Percentiles rank a stretch among this genome's conserved stretches.
Evolutionary conservation across 2,888 invertebrate species (phyloP).

Genomic region (Spialia ferax): DNA sequence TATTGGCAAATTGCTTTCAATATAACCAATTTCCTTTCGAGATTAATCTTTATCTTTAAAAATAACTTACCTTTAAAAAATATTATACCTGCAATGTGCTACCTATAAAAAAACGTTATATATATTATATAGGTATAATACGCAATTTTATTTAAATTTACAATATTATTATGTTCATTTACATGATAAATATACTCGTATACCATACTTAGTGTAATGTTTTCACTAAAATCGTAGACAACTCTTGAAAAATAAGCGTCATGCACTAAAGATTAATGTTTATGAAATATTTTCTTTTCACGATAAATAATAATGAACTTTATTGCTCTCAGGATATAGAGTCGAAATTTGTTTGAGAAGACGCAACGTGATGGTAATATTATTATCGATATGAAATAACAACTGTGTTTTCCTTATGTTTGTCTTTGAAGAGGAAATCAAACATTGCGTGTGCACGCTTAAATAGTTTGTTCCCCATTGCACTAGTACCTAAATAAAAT

Average conservation of each 20-base stretch:
- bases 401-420: slow-evolving; percentile 79
- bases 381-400: slow-evolving; percentile 56
- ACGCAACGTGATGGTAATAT: slow-evolving; percentile 23
- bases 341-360: slow-evolving; percentile 47
- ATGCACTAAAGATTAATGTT: slow-evolving; percentile 53
- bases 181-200: not conserved
- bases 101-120: no score
- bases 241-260: slow-evolving; percentile 61
- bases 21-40: not conserved
- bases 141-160: not conserved
- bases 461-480: slow-evolving; percentile 1
- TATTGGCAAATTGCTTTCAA: not conserved
- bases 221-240: slow-evolving; percentile 35
- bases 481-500: not conserved
- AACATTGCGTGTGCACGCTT: slow-evolving; percentile 62
- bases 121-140: no score
- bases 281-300: slow-evolving; percentile 1
- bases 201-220: no score
- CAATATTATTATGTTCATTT: no score
- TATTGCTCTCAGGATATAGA: slow-evolving; percentile 44
- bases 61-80: no score
- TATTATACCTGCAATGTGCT: no score
- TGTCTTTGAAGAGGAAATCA: slow-evolving; percentile 80
- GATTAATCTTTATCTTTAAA: not conserved
- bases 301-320: slow-evolving; percentile 8